These are phyloP conservation scores for Chinchilla lanigera DNA, from an alignment of 2,113 vertebrate genomes.

Conservation along the genomic window DNA sequence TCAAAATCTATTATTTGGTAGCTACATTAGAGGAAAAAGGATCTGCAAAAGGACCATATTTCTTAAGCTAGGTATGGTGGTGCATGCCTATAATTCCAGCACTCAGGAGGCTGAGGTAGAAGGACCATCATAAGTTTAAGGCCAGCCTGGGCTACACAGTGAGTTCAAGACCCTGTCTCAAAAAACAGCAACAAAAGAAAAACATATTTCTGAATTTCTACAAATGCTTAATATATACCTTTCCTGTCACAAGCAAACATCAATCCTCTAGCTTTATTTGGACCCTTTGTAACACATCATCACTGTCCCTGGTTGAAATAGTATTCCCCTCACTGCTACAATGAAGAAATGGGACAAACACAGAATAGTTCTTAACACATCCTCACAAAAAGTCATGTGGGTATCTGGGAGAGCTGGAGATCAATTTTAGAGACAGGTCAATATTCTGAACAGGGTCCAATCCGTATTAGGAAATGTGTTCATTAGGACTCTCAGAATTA, in stretches of 20 bases:
- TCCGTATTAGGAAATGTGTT: neutral
- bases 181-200: neutral
- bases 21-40: neutral
- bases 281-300: neutral
- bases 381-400: neutral
- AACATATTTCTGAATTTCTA: neutral
- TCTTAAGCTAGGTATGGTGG: too few relatives aligned
- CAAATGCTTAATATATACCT: neutral
- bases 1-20: neutral
- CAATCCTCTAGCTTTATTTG: neutral
- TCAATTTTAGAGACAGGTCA: neutral
- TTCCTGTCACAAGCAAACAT: neutral
- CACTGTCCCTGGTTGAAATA: neutral
- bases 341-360: neutral
- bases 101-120: too few relatives aligned
- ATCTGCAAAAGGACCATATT: neutral
- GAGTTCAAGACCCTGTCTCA: too few relatives aligned
- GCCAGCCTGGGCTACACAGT: too few relatives aligned
- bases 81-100: too few relatives aligned
- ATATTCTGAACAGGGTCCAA: neutral
- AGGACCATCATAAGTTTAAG: too few relatives aligned
- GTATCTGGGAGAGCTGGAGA: constrained; percentile 2
- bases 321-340: neutral
- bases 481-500: neutral
- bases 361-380: neutral